Evolutionary conservation across 2,797 vertebrate genomes (phyloP).

Genomic region (Dipus sagitta): DNA sequence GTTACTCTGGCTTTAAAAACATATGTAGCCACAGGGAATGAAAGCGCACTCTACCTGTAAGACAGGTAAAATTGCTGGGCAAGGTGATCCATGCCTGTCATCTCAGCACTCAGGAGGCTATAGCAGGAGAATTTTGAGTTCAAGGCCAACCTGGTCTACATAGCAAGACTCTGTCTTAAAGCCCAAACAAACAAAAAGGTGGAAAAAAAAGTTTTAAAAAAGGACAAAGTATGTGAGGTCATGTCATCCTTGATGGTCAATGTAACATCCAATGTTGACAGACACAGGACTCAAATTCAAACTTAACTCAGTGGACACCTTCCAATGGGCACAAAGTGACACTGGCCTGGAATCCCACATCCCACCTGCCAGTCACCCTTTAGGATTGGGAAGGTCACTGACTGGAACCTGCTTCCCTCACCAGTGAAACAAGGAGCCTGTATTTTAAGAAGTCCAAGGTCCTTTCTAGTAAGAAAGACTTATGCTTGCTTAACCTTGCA

Average conservation of each 20-base stretch:
- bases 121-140: background rate
- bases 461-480: conserved; percentile 61
- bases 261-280: background rate
- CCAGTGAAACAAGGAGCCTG: conserved; percentile 60
- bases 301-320: background rate
- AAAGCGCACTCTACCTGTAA: background rate
- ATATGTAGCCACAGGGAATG: background rate
- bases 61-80: background rate
- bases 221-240: background rate
- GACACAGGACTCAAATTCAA: background rate
- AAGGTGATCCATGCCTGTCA: no score
- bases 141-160: background rate
- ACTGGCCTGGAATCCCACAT: background rate
- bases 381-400: background rate
- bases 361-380: background rate
- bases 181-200: background rate
- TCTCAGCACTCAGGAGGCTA: background rate
- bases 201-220: background rate
- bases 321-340: background rate
- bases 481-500: conserved; percentile 58
- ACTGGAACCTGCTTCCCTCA: background rate
- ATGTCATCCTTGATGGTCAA: background rate
- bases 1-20: conserved; percentile 25
- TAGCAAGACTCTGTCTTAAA: background rate
- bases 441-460: conserved; percentile 43